phyloP scores from a whole-genome alignment of 2,113 vertebrate species.

The Tetrao urogallus region DNA sequence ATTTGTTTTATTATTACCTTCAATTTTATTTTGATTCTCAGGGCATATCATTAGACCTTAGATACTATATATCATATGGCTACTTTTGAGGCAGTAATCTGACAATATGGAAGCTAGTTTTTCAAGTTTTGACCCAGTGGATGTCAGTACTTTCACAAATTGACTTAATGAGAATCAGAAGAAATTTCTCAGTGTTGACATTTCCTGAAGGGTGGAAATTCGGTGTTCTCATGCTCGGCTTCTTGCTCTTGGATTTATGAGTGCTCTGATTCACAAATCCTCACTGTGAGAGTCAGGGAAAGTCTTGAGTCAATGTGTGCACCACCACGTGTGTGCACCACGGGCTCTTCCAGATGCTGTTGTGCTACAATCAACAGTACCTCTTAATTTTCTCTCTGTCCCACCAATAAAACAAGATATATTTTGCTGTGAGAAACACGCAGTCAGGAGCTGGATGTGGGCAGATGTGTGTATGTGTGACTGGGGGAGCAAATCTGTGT shows the following conservation, averaged over 20 bases:
- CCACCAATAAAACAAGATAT: neutral
- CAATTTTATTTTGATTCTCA: neutral
- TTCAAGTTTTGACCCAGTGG: neutral
- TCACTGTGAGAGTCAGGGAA: neutral
- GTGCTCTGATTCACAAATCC: neutral
- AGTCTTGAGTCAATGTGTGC: neutral
- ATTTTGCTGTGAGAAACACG: neutral
- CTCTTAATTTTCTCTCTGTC: neutral
- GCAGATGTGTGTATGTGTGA: neutral
- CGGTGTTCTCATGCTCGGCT: neutral
- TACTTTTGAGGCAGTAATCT: neutral
- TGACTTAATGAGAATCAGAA: slow-evolving; percentile 2
- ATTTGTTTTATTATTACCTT: neutral
- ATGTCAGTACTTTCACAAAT: neutral
- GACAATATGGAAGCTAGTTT: neutral
- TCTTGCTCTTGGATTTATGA: neutral
- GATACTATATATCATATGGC: neutral
- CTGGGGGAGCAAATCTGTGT: neutral
- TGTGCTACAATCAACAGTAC: neutral
- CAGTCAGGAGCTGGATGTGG: neutral
- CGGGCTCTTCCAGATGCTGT: neutral
- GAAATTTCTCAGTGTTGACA: neutral
- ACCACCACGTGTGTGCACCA: neutral
- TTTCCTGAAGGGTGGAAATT: neutral
- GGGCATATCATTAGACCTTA: neutral